phyloP scores from a whole-genome alignment of 2,113 vertebrate species.

The Baryphthengus martii region DNA sequence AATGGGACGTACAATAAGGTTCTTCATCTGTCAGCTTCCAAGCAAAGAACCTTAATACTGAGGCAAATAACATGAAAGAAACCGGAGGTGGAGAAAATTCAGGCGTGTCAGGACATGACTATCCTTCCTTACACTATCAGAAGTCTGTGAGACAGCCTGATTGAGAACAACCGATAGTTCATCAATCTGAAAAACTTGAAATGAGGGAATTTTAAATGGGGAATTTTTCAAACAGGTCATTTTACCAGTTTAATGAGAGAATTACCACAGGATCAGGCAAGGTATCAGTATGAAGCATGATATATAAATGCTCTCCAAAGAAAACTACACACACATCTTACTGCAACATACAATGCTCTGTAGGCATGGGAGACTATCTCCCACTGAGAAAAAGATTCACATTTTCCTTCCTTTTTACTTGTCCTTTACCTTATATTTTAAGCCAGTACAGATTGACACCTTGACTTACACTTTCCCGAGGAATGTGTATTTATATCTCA shows the following conservation, averaged over 20 bases:
- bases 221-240: neutral
- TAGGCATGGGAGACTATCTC: neutral
- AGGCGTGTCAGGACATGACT: neutral
- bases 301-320: neutral
- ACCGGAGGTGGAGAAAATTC: neutral
- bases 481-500: neutral
- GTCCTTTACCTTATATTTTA: neutral
- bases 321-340: neutral
- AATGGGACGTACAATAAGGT: neutral
- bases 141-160: neutral
- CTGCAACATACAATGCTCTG: neutral
- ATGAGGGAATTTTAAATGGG: neutral
- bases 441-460: neutral
- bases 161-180: neutral
- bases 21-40: neutral
- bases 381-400: neutral
- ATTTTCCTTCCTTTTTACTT: neutral
- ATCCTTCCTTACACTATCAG: neutral
- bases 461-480: neutral
- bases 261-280: neutral
- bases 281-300: accelerated
- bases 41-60: neutral
- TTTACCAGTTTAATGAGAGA: neutral
- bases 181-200: neutral
- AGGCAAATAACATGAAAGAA: neutral